Evolutionary conservation across 1,140 invertebrate genomes (phyloP), one percentile per base, ranked within the genome.

Genomic region (Lordiphosa stackelbergi): DNA sequence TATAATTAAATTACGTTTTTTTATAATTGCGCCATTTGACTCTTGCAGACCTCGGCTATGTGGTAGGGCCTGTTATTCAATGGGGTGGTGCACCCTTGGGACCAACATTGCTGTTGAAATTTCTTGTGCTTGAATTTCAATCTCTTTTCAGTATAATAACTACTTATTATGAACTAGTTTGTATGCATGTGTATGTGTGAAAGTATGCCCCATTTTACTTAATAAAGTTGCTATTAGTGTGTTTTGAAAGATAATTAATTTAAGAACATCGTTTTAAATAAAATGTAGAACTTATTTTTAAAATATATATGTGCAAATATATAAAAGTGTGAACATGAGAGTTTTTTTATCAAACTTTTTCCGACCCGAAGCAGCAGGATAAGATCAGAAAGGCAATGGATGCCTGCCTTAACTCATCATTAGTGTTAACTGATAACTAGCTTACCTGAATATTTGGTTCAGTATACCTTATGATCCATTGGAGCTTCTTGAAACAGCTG

Each of bases 41-140:
- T 16, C 5, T 6, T 55, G 3, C 24, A 79, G 79, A 81, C 79
- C 4, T 72, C 55, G n/a, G 61, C 58, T 4, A 64, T 75, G 60
- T 79, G 65, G 62, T 83, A 71, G 35, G 5, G 16, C 41, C 5
- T 13, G 40, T 53, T 34, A 28, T 48, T 64, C 36, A 12, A 12
- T 10, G 31, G 38, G 57, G 57, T 69, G 4, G 22, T 56, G 12
- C 22, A 11, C 72, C 42, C 36, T 19, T 28, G 16, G 37, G 7
- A 37, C 35, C 69, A 59, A 49, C 51, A 42, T 57, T 36, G 72
- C 57, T 77, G 71, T 59, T 59, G 34, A 55, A 69, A 48, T 68
- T 53, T 58, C 19, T 24, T 51, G 45, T 53, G 19, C 40, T 48
- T 53, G 24, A 46, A 53, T 53, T 65, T 73, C 55, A 49, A 72